These are phyloP conservation scores for Scaeva pyrastri DNA, from an alignment of 2,888 invertebrate genomes.

Conservation along the genomic window DNA sequence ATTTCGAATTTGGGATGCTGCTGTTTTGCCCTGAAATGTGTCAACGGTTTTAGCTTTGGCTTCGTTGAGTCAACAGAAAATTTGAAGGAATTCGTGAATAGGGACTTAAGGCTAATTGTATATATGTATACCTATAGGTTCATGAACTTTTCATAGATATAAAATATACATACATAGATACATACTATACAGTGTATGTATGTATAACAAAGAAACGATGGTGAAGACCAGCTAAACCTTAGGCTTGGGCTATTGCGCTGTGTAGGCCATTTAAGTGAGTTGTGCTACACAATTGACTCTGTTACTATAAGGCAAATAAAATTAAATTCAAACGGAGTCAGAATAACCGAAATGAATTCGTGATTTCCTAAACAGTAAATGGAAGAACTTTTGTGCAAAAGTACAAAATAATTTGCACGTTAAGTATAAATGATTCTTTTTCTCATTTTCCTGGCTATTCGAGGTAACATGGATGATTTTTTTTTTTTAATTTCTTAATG, in stretches of 20 bases:
- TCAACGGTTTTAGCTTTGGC: slow-evolving; percentile 63
- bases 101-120: slow-evolving; percentile 28
- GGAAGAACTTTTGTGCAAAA: neutral
- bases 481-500: neutral
- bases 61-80: slow-evolving; percentile 67
- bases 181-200: neutral
- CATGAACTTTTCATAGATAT: too few relatives aligned
- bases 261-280: slow-evolving; percentile 53
- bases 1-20: slow-evolving; percentile 42
- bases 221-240: slow-evolving; percentile 15
- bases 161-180: too few relatives aligned
- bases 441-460: neutral
- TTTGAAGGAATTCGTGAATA: slow-evolving; percentile 46
- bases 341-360: slow-evolving; percentile 4
- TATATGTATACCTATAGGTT: neutral
- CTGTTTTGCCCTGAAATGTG: slow-evolving; percentile 54
- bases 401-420: neutral
- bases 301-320: slow-evolving; percentile 37
- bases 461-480: neutral
- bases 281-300: slow-evolving; percentile 53
- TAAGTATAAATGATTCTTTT: neutral
- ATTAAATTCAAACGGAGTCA: slow-evolving; percentile 27
- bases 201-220: slow-evolving; percentile 7
- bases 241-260: slow-evolving; percentile 8
- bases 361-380: slow-evolving; percentile 12